Percentiles rank a stretch among this genome's conserved stretches.
Conservation (phyloP, 2,888 invertebrate species). For the Coelinius sp. region DNA sequence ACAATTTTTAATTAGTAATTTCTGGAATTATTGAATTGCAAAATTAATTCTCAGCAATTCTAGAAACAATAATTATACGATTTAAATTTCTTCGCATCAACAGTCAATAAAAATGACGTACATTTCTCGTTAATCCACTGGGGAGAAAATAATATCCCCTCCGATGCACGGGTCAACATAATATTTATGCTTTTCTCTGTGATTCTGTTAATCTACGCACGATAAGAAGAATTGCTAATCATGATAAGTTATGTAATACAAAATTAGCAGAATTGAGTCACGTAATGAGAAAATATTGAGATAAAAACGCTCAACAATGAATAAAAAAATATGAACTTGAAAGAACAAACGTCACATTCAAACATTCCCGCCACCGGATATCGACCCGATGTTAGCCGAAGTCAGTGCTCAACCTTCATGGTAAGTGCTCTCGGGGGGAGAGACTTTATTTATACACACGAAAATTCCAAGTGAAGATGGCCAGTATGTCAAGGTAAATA, state of each 20-base stretch:
- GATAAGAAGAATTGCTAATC: background rate
- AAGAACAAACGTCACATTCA: too few species aligned
- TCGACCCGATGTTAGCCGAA: too few species aligned
- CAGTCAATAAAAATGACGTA: background rate
- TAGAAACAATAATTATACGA: background rate
- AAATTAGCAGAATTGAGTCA: too few species aligned
- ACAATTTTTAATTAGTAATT: background rate
- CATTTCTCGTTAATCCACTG: background rate
- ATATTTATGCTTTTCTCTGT: background rate
- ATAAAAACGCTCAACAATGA: too few species aligned
- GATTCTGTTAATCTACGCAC: background rate
- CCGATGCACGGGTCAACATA: background rate
- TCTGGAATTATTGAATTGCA: background rate
- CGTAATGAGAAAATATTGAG: too few species aligned
- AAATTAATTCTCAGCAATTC: too few species aligned
- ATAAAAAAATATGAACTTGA: too few species aligned
- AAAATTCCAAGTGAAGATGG: slow-evolving; percentile 25
- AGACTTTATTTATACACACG: slow-evolving; percentile 3
- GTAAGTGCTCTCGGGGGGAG: too few species aligned
- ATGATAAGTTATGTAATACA: too few species aligned
- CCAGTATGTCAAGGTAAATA: slow-evolving; percentile 30
- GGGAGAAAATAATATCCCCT: background rate
- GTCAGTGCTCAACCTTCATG: too few species aligned
- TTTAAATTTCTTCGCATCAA: background rate
- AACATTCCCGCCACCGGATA: too few species aligned